A percentile compares a stretch with the other conserved stretches of the same genome.
These are phyloP conservation scores for Spatulosminthurus flaviceps DNA, from an alignment of 2,888 invertebrate genomes.

Conservation along the genomic window DNA sequence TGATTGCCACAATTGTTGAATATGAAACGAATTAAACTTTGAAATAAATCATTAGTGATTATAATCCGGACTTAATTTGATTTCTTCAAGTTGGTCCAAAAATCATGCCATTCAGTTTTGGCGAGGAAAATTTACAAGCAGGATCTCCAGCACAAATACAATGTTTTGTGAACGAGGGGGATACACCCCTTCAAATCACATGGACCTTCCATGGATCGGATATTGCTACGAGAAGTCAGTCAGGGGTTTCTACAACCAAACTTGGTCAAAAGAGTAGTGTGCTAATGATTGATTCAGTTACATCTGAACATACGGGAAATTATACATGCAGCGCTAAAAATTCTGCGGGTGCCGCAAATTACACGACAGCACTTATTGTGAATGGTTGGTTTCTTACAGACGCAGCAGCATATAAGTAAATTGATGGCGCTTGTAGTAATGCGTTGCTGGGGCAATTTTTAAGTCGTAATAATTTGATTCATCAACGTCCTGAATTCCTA, in stretches of 20 bases:
- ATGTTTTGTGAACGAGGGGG: slow-evolving; percentile 65
- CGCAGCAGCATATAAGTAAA: background rate
- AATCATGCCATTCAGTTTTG: slow-evolving; percentile 63
- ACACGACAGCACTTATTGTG: slow-evolving; percentile 75
- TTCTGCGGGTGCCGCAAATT: slow-evolving; percentile 75
- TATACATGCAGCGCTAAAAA: slow-evolving; percentile 81
- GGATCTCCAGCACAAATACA: slow-evolving; percentile 64
- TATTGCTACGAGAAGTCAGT: slow-evolving; percentile 48
- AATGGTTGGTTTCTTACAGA: slow-evolving; percentile 41
- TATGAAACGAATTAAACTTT: too few species aligned
- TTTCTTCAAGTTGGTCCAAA: slow-evolving; percentile 64
- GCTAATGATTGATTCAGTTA: slow-evolving; percentile 75
- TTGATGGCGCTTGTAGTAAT: background rate
- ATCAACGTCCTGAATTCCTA: background rate
- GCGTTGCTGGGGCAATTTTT: background rate
- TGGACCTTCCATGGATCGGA: slow-evolving; percentile 73
- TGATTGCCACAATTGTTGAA: too few species aligned
- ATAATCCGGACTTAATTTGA: background rate
- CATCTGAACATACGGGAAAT: slow-evolving; percentile 76
- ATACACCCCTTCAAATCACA: slow-evolving; percentile 67
- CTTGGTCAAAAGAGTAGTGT: slow-evolving; percentile 73
- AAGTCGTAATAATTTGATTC: background rate
- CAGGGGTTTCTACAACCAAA: slow-evolving; percentile 58
- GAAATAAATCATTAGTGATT: too few species aligned
- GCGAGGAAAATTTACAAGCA: slow-evolving; percentile 61